Evolutionary conservation across 2,888 invertebrate species (phyloP), one percentile per base, ranked within the genome.

Genomic region (Drosophila mettleri): DNA sequence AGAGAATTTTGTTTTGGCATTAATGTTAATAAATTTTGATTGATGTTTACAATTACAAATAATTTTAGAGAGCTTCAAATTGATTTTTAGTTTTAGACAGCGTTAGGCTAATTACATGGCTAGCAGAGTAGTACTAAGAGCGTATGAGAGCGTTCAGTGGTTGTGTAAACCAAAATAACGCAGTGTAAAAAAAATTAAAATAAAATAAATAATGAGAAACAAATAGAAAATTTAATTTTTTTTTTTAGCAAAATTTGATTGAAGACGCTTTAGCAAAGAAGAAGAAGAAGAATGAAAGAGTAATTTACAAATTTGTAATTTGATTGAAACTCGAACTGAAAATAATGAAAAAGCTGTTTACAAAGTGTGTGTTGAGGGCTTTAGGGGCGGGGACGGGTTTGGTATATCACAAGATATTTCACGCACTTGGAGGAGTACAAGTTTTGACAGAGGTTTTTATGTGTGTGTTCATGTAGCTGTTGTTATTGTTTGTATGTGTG

Each of bases 51-150:
- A 48, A 64, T 69, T 69, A 72, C 71, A 61, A 61, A 68, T 41
- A 49, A 45, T 38, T 55, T 67, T 64, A 55, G 51, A 61, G 57
- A 74, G 60, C 70, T 59, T 51, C 22, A 58, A 63, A 27, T 45
- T 65, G 60, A 9, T 48, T 48, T 43, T 66, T 45, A 27, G 43
- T 57, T 69, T 71, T 52, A 38, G 59, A 59, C 41, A 51, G 74
- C 71, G 33, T 67, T 55, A 68, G 64, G 76, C 78, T 84, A 82
- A 85, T 85, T 83, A 85, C 82, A 85, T 78, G 80, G 78, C 75
- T 75, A 72, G 83, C 83, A 70, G 68, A 71, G 70, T 81, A 82
- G 82, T 82, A 77, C 85, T 79, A 82, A 83, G 82, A 82, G 85
- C 82, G 69, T 82, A 81, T 84, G 81, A 80, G 78, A 73, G 78